Conservation (phyloP, 92 coral and sea anemone species). For the Parazoanthus atlanticus region DNA sequence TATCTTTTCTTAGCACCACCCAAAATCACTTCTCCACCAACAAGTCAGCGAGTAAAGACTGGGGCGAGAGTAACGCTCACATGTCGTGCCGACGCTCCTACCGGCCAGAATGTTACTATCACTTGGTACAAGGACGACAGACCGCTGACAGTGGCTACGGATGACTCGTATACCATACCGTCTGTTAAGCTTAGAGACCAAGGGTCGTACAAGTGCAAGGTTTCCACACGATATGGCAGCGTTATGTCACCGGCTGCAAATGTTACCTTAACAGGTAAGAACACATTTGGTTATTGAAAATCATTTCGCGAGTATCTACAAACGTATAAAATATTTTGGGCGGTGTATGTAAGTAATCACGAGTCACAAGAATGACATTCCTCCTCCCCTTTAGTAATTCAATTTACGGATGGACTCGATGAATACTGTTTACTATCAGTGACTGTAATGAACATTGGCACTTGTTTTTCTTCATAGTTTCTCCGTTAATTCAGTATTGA, state of each 20-base stretch:
- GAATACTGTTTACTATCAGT: too few species aligned
- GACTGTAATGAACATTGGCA: too few species aligned
- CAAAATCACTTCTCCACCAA: background rate
- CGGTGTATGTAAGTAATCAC: too few species aligned
- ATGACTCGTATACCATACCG: background rate
- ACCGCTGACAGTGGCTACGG: background rate
- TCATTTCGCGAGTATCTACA: too few species aligned
- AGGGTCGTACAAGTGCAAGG: constrained; percentile 32
- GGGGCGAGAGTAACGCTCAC: constrained; percentile 13
- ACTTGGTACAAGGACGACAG: constrained; percentile 38
- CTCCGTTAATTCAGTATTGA: too few species aligned
- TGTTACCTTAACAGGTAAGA: constrained; percentile 7
- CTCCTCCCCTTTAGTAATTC: too few species aligned
- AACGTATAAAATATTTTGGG: too few species aligned
- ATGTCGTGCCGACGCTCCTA: constrained; percentile 1
- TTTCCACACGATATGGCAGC: constrained; percentile 19
- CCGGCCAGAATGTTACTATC: background rate
- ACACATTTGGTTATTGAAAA: too few species aligned
- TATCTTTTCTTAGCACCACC: constrained; percentile 2
- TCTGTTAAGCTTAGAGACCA: background rate
- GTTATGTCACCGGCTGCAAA: background rate
- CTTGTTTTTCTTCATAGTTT: too few species aligned
- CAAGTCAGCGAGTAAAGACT: background rate
- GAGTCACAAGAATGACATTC: too few species aligned
- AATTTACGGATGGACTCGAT: too few species aligned